Conservation (phyloP, 2,797 vertebrate genomes). For the Helarctos malayanus region DNA sequence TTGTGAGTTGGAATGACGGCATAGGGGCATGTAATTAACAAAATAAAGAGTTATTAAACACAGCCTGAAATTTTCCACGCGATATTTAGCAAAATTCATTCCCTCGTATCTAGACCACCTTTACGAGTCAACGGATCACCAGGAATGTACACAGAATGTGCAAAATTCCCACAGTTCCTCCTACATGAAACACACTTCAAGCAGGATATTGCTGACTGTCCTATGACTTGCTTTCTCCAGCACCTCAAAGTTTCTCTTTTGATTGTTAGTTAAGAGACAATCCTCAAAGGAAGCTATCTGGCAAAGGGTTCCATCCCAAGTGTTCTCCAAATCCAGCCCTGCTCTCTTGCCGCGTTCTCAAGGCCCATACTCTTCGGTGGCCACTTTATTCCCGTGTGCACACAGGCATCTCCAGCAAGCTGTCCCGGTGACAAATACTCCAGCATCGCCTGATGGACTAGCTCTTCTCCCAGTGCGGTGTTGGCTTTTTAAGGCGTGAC, state of each 20-base stretch:
- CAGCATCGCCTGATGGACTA: background rate
- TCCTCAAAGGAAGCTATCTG: background rate
- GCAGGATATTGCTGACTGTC: background rate
- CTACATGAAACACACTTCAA: background rate
- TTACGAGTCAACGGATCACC: background rate
- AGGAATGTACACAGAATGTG: background rate
- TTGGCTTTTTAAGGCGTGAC: background rate
- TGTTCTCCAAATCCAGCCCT: background rate
- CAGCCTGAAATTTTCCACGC: background rate
- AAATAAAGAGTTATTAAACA: background rate
- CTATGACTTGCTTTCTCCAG: background rate
- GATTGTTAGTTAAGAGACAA: background rate
- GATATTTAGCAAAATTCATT: conserved; percentile 46
- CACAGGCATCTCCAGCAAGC: background rate
- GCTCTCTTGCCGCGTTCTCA: background rate
- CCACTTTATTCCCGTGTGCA: background rate
- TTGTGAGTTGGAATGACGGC: background rate
- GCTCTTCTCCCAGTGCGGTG: background rate
- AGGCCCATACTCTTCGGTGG: background rate
- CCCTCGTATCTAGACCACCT: background rate
- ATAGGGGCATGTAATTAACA: background rate
- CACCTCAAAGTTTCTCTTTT: conserved; percentile 5
- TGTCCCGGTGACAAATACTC: background rate
- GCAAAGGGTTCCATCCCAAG: background rate
- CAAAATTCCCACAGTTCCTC: background rate